phyloP scores from a whole-genome alignment of 2,888 invertebrate genomes.

The Platynereis dumerilii region DNA sequence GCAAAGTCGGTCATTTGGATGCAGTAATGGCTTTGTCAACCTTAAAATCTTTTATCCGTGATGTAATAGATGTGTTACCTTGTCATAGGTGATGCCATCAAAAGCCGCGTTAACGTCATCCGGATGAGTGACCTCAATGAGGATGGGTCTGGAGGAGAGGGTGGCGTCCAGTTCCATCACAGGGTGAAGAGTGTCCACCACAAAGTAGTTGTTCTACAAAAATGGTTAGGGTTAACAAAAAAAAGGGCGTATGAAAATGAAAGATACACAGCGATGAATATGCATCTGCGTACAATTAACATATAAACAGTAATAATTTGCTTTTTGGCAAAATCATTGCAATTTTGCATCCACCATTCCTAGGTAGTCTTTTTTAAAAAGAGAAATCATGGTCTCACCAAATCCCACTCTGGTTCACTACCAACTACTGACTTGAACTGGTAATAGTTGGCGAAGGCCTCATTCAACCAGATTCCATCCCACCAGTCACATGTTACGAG shows the following conservation, averaged over 20 bases:
- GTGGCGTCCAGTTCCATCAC: conserved; percentile 80
- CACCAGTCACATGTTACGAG: conserved; percentile 61
- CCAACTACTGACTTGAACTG: conserved; percentile 69
- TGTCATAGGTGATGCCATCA: conserved; percentile 88
- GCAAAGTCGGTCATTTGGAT: no score
- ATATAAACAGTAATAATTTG: no score
- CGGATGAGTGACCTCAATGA: conserved; percentile 81
- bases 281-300: no score
- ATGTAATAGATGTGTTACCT: conserved; percentile 68
- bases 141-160: conserved; percentile 86
- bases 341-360: no score
- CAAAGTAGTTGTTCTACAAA: conserved; percentile 29
- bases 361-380: no score
- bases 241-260: no score
- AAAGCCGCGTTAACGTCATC: conserved; percentile 91
- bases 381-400: conserved; percentile 69
- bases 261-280: no score
- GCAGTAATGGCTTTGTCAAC: conserved; percentile 78
- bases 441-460: conserved; percentile 58
- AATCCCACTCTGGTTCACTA: conserved; percentile 80
- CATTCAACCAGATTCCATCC: conserved; percentile 62
- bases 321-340: no score
- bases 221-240: no score
- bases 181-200: conserved; percentile 25
- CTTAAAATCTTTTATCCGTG: conserved; percentile 76